Evolutionary conservation across 2,888 invertebrate genomes (phyloP).

Genomic region (Drosophila monieri): DNA sequence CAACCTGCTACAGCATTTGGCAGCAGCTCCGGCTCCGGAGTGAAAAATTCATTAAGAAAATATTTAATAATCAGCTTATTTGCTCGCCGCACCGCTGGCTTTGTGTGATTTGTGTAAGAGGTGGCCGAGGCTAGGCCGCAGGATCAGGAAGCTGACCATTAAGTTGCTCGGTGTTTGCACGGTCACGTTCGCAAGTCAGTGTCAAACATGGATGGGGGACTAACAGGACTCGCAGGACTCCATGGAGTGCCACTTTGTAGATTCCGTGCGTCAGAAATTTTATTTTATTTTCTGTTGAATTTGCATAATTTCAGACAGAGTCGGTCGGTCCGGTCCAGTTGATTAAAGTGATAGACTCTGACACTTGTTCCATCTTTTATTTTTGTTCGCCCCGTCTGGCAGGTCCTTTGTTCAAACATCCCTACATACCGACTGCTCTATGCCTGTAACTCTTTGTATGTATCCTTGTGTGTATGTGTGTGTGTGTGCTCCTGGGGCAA

Average conservation of each 20-base stretch:
- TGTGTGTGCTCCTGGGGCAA: slow-evolving; percentile 20
- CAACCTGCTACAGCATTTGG: slow-evolving; percentile 5
- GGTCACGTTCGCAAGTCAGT: slow-evolving; percentile 68
- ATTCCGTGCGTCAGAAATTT: slow-evolving; percentile 64
- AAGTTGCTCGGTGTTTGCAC: slow-evolving; percentile 65
- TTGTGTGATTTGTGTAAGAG: slow-evolving; percentile 31
- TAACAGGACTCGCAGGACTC: slow-evolving; percentile 22
- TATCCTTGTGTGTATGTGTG: slow-evolving; percentile 1
- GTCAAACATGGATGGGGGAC: slow-evolving; percentile 66
- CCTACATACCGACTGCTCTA: slow-evolving; percentile 4
- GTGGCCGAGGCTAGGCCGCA: slow-evolving; percentile 8
- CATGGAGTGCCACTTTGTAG: slow-evolving; percentile 57
- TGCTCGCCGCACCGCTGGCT: slow-evolving; percentile 4
- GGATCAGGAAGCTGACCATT: slow-evolving; percentile 48
- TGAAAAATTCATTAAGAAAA: slow-evolving; percentile 71
- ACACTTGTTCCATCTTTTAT: slow-evolving; percentile 31
- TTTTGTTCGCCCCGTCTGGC: slow-evolving; percentile 50
- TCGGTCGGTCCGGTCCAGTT: slow-evolving; percentile 50
- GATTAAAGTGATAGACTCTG: slow-evolving; percentile 76
- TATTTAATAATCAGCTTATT: slow-evolving; percentile 76
- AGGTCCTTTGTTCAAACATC: slow-evolving; percentile 67
- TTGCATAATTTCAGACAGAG: slow-evolving; percentile 66
- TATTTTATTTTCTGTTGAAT: slow-evolving; percentile 72
- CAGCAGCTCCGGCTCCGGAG: slow-evolving; percentile 14
- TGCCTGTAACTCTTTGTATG: slow-evolving; percentile 2